Conservation (phyloP, 2,888 invertebrate species). For the Parnassius smintheus region DNA sequence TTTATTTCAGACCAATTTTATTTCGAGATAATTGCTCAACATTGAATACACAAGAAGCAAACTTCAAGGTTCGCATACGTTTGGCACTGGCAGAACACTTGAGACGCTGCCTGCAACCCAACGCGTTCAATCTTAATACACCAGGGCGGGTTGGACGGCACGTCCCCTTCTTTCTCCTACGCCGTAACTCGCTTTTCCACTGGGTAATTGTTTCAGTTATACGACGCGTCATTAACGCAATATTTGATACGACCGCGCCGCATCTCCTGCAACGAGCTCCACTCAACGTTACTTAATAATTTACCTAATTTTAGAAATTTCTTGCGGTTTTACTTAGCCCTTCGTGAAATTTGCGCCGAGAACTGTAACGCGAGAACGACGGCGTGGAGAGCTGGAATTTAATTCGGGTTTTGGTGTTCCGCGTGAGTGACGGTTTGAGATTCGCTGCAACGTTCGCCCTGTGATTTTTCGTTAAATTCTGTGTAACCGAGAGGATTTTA, state of each 20-base stretch:
- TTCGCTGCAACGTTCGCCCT: conserved; percentile 54
- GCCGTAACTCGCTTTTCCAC: conserved; percentile 66
- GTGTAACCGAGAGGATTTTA: conserved; percentile 38
- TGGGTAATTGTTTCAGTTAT: conserved; percentile 59
- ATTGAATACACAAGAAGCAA: conserved; percentile 27
- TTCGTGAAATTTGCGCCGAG: conserved; percentile 48
- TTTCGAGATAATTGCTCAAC: not conserved
- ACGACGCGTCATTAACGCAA: conserved; percentile 47
- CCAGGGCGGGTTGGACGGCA: conserved; percentile 40
- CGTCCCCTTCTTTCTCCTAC: conserved; percentile 59
- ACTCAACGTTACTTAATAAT: conserved; percentile 44
- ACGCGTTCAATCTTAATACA: conserved; percentile 75
- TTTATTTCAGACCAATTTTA: no score
- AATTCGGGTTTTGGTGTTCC: conserved; percentile 67
- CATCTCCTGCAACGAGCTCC: conserved; percentile 28
- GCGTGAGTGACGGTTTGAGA: conserved; percentile 64
- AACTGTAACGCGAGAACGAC: conserved; percentile 34
- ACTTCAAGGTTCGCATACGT: conserved; percentile 40
- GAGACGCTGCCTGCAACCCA: conserved; percentile 74
- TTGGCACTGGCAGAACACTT: conserved; percentile 69
- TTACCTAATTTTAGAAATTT: conserved; percentile 51
- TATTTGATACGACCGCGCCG: conserved; percentile 43
- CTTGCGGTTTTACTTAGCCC: conserved; percentile 46
- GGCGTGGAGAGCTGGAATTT: conserved; percentile 65
- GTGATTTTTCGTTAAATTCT: conserved; percentile 48